Evolutionary conservation across 2,888 invertebrate species (phyloP), one percentile per base, ranked within the genome.

Genomic region (Esperia sulphurella): DNA sequence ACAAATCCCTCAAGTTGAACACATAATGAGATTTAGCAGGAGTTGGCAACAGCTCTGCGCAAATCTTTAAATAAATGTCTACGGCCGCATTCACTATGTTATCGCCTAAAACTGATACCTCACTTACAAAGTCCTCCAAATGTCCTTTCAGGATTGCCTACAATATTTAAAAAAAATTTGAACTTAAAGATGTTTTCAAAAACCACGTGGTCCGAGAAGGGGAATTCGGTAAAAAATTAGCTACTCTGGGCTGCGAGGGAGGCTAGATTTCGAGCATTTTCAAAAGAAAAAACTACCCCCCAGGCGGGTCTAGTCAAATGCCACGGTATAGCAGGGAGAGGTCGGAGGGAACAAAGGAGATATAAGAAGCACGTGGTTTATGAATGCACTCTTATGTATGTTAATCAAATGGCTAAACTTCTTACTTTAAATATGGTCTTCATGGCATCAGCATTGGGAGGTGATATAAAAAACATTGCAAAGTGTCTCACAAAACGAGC

Each of bases 1-100:
- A 97, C 38, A 97, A 88, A 85, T 97, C 97, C 41, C 98, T 91
- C 61, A 98, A 83, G 80, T 98, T 98, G 77, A 98, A 98, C 10
- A 97, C 93, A 69, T 98, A 98, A 80, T 98, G 97, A 0, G 96
- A 96, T 75, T 97, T 97, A 28, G 95, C 93, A 0, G 98, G 98
- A 0, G 97, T 98, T 0, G 98, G 98, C 29, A 98, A 81, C 58
- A 98, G 91, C 63, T 95, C 95, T 0, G 91, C 83, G 12, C 94
- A 93, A 41, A 97, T 96, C 63, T 94, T 92, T 55, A 92, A 90
- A 71, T 98, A 98, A 1, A 97, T 91, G 43, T 95, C 95, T 39
- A 97, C 95, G 0, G 97, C 94, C 0, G 97, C 96, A 56, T 93
- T 91, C 0, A 98, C 95, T 65, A 97, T 92, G 21, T 92, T 88